Evolutionary conservation across 2,888 invertebrate species (phyloP), one percentile per base, ranked within the genome.

Genomic region (Campaea margaritaria): DNA sequence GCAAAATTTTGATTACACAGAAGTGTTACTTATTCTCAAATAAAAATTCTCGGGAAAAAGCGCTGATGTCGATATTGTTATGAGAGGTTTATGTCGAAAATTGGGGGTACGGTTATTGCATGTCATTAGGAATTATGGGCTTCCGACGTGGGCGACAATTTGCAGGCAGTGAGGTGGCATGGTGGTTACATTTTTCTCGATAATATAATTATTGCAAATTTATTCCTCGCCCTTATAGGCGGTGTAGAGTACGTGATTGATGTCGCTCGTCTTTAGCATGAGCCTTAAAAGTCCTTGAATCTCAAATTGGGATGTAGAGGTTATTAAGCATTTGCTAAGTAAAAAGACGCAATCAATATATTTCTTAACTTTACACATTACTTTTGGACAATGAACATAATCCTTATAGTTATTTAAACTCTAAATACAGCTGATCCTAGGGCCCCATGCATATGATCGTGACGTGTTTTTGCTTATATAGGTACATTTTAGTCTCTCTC

Each of bases 41-140:
- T 91, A 91, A 91, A 91, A 80, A 79, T 74, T 73, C 68, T 45
- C 62, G 65, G 65, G 71, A 79, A 87, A 87, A 88, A 83, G 21
- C 79, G 92, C 92, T 92, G 92, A 92, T 92, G 92, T 89, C 91
- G 92, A 92, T 92, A 92, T 92, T 92, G 91, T 92, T 92, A 92
- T 91, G 90, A 89, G 85, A 90, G 92, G 91, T 92, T 92, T 92
- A 92, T 85, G 91, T 90, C 78, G 87, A 87, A 91, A 91, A 92
- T 91, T 92, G 91, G 91, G 91, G 92, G 91, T 89, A 91, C 91
- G 88, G 87, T 92, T 92, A 92, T 92, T 92, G 91, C 91, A 92
- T 91, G 91, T 92, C 92, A 92, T 92, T 92, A 92, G 92, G 91
- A 92, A 91, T 92, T 92, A 92, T 91, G 92, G 90, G 91, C 91